phyloP scores from a whole-genome alignment of 2,888 invertebrate genomes.

The Orgyia antiqua region DNA sequence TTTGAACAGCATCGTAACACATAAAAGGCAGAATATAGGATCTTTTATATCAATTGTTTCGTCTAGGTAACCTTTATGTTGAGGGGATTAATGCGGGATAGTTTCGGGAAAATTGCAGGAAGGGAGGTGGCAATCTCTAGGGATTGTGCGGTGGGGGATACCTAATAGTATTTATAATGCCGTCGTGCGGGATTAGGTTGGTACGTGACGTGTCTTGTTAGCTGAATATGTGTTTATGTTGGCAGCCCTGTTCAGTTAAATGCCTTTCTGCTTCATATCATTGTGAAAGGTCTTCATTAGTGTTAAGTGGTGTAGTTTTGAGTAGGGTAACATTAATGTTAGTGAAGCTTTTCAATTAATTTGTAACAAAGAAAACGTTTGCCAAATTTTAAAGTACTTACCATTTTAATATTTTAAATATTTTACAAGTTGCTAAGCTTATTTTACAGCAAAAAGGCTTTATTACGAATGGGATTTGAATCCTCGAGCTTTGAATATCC shows the following conservation, averaged over 20 bases:
- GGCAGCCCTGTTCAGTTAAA: constrained; percentile 19
- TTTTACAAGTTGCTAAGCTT: no score
- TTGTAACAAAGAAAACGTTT: not conserved
- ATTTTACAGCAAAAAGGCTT: no score
- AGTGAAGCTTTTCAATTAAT: not conserved
- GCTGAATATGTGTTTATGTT: constrained; percentile 29
- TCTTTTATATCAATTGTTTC: constrained; percentile 48
- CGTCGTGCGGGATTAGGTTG: constrained; percentile 46
- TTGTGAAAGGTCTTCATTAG: constrained; percentile 15
- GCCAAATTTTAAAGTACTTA: not conserved
- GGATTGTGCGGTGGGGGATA: constrained; percentile 32
- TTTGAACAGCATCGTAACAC: constrained; percentile 17
- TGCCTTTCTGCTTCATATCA: constrained; percentile 14
- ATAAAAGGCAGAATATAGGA: constrained; percentile 28
- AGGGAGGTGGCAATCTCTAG: constrained; percentile 30
- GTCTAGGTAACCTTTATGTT: constrained; percentile 46
- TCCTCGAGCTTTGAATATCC: no score
- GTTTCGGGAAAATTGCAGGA: constrained; percentile 45
- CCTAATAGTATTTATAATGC: constrained; percentile 64
- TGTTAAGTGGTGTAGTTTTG: constrained; percentile 8
- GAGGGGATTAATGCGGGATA: constrained; percentile 61
- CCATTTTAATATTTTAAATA: not conserved
- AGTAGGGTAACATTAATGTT: constrained; percentile 6
- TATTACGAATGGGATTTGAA: no score
- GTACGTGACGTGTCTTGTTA: constrained; percentile 35